Evolutionary conservation across 2,113 vertebrate species (phyloP), one percentile per base, ranked within the genome.

Genomic region (Meleagris gallopavo): DNA sequence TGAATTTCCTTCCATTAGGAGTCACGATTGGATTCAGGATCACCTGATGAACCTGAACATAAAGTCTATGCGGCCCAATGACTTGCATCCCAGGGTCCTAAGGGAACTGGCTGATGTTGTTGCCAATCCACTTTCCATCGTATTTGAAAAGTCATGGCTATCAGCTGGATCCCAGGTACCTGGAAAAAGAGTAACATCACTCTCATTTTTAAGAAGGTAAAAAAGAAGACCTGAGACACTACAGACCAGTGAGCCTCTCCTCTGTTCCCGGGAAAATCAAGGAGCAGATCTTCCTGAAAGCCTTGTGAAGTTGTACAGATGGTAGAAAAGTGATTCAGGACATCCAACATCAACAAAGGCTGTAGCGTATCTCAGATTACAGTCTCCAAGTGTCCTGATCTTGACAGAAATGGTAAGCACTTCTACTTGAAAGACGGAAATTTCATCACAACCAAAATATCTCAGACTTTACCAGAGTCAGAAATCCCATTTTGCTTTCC

Each of bases 311-410:
- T 38, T 10, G 10, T 38, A 38, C 8, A 11, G 60, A 38, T 17
- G 24, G 60, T 38, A 62, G 24, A 25, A 25, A 38, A 22, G 34
- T 38, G 24, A 62, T 27, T 27, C 24, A 17, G 38, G 22, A 62
- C 36, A 62, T 25, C 60, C 36, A 62, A 11, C 60, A 38, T 38
- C 36, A 32, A 20, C 29, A 22, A 60, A 38, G 24, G 6, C 20
- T 66, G 4, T 20, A 50, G 10, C 9, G 5, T 14, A 18, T 30
- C 21, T 74, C n/a, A 55, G 19, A 34, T 12, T 1, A 0, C 17
- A 55, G 34, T 18, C 61, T 87, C 50, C 73, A 66, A 41, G 5
- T 4, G 34, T 22, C 72, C 60, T 64, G 20, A 34, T 88, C 29
- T 57, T 67, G 41, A 5, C 83, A 81, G 40, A 62, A 94, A 76